Evolutionary conservation across 2,113 vertebrate genomes (phyloP), one percentile per base, ranked within the genome.

Genomic region (Myotis brandtii): DNA sequence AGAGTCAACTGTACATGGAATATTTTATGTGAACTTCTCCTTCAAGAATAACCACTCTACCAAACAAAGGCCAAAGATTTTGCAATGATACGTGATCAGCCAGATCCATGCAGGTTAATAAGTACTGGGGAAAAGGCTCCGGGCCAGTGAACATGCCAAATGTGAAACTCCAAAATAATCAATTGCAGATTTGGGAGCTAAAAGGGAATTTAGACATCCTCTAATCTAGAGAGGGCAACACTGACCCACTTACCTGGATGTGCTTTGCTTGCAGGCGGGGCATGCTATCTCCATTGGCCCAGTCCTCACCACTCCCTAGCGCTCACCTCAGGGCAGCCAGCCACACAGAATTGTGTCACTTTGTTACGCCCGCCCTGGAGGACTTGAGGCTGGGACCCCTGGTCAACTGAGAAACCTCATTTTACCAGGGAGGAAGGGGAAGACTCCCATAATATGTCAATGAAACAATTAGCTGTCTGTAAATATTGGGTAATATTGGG

Each of bases 41-140:
- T 34, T 93, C n/a, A 13, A 17, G 21, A 23, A 27, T 77, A 77
- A 93, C 23, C 34, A 18, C 16, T 66, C n/a, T 37, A 6, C 52
- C 70, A 48, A 9, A 10, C n/a, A n/a, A 83, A 84, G 34, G 23
- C 40, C 75, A 46, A 34, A 72, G 67, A 73, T 86, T 94, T 91
- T 69, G 75, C 89, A 85, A 48, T 32, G 62, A 75, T 13, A 56
- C 20, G 14, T 59, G 90, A 91, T n/a, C 70, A 59, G 69, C 75
- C 66, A 77, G 90, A 91, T 43, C 30, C 46, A 21, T 25, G 16
- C 72, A 89, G 73, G 79, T 76, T 93, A 82, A 93, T 86, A 67
- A 89, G 46, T 76, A 52, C 52, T 30, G n/a, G 20, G 48, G 64
- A 13, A 79, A 40, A 66, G 73, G 43, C 30, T 54, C 59, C 8